Evolutionary conservation across 2,113 vertebrate species (phyloP).

Genomic region (Spilogale gracilis): DNA sequence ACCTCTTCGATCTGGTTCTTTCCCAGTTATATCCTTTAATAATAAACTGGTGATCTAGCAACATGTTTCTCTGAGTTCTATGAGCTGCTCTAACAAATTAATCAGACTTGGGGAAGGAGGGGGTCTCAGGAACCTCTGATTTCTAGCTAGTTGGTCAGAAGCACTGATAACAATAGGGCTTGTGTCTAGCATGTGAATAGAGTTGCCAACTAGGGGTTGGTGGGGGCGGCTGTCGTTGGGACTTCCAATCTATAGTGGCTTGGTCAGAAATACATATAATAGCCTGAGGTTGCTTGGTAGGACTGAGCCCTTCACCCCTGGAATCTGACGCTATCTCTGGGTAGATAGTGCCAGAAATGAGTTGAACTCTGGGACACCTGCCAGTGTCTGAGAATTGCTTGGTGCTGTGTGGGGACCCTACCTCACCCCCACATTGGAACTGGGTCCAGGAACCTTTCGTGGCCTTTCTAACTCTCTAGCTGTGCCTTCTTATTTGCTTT

Average conservation of each 20-base stretch:
- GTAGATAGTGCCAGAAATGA: neutral
- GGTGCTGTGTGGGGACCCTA: neutral
- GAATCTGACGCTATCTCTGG: neutral
- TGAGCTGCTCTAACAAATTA: neutral
- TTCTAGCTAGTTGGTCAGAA: neutral
- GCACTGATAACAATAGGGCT: neutral
- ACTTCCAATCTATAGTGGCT: neutral
- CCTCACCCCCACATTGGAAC: neutral
- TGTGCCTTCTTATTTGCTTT: neutral
- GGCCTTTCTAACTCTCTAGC: neutral
- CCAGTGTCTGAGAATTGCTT: neutral
- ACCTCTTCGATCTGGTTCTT: neutral
- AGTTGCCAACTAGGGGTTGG: rapidly evolving
- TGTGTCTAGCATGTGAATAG: neutral
- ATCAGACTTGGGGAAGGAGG: neutral
- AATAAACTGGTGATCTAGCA: neutral
- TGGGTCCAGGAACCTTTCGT: neutral
- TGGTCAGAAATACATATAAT: neutral
- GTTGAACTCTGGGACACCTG: neutral
- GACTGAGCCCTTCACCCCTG: neutral
- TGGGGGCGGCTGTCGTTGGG: neutral
- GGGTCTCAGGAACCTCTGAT: neutral
- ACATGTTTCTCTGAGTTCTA: neutral
- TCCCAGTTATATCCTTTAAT: neutral
- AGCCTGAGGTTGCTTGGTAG: neutral